Base-by-base conservation (phyloP, 2,797 vertebrate genomes). In the Bovichtus diacanthus region DNA sequence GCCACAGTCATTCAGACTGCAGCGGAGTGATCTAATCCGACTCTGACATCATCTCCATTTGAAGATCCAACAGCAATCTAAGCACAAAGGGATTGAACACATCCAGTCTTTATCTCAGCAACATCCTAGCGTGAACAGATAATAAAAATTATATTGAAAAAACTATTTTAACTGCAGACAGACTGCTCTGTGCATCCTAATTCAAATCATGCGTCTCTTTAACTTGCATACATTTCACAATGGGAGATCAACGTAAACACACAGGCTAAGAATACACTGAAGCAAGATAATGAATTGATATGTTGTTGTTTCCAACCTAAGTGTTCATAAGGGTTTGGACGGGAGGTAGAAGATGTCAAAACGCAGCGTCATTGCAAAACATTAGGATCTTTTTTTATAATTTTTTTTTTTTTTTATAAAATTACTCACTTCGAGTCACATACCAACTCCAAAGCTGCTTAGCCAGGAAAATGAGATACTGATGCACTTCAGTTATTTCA, bases 401-500 rank as follows among this genome's bases (percentile, higher is more conserved):
- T n/a, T n/a, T n/a, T n/a, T n/a, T n/a, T n/a, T n/a, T n/a, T 4
- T 29, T 2, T 29, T 6, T 29, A 29, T 29, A 58, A 25, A 66
- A 23, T 43, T 23, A 19, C 53, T 62, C 43, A 5, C 56, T 72
- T 72, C 15, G 39, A 78, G 74, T 66, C 39, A 27, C 41, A 15
- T 12, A 51, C 15, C 63, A 51, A 76, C 64, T 76, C 54, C 53
- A 38, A 1, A 58, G 60, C 55, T 74, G 85, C 64, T 38, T 41
- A 11, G 38, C 44, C 31, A 65, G 64, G 21, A 80, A 84, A 88
- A 73, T 81, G 61, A 86, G 82, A 86, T 58, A 39, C 76, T 83
- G 81, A 87, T 87, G 65, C 81, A 81, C 68, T 73, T 83, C 76
- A 85, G 67, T 92, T 90, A 88, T 84, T 86, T 86, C 68, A 72